Conservation (phyloP, 2,797 vertebrate genomes). For the Xenopus petersii region DNA sequence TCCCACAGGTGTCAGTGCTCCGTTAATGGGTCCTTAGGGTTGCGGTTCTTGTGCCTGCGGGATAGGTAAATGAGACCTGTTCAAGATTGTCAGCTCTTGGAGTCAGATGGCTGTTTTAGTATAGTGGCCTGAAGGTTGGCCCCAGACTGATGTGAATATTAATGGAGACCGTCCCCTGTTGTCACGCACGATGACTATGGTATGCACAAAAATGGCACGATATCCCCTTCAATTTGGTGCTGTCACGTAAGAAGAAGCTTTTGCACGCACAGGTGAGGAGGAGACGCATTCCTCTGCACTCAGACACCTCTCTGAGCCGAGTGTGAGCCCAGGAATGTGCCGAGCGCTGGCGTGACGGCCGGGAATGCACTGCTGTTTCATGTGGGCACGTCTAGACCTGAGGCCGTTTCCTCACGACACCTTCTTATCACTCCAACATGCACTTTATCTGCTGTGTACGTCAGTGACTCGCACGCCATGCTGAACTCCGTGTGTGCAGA, state of each 20-base stretch:
- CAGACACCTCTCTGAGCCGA: conserved; percentile 4
- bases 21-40: too few species aligned
- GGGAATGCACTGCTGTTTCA: conserved; percentile 5
- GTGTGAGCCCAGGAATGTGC: conserved; percentile 13
- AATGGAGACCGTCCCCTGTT: too few species aligned
- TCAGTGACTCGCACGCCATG: too few species aligned
- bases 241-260: not conserved
- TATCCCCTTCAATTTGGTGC: conserved; percentile 22
- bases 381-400: conserved; percentile 21
- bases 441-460: not conserved
- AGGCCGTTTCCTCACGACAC: not conserved
- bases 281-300: conserved; percentile 10
- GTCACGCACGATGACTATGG: not conserved
- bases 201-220: conserved; percentile 1
- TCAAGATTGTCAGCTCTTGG: too few species aligned
- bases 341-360: conserved; percentile 5
- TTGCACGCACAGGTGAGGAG: conserved; percentile 32
- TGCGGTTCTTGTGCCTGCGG: too few species aligned
- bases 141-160: too few species aligned
- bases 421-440: conserved; percentile 19
- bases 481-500: too few species aligned
- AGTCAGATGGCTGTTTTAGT: too few species aligned
- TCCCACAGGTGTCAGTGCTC: too few species aligned
- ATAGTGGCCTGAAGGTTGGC: too few species aligned
- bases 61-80: too few species aligned